Percentiles rank a stretch among this genome's conserved stretches.
Evolutionary conservation across 1,140 invertebrate genomes (phyloP).

Genomic region (Procambarus virginalis): DNA sequence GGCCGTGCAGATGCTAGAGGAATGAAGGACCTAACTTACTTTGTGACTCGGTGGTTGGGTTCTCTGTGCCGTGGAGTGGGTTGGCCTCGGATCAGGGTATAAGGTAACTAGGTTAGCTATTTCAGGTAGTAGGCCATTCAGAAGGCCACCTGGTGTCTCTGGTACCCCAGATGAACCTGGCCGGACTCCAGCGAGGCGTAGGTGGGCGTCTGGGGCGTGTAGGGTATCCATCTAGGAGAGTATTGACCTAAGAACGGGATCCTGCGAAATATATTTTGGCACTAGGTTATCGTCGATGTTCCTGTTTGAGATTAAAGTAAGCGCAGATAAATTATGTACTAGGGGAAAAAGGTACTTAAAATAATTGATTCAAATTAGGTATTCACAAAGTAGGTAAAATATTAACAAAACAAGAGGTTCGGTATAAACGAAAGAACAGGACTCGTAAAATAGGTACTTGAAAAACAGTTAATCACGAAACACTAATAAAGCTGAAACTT

Average conservation of each 20-base stretch:
- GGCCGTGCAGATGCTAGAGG: no score
- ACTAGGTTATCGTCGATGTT: no score
- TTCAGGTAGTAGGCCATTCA: slow-evolving; percentile 48
- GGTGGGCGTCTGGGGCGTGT: slow-evolving; percentile 15
- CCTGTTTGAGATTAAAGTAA: no score
- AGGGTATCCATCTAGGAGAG: slow-evolving; percentile 25
- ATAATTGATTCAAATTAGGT: no score
- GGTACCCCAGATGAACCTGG: slow-evolving; percentile 43
- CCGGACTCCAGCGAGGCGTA: slow-evolving; percentile 42
- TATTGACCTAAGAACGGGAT: slow-evolving; percentile 30
- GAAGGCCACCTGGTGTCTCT: slow-evolving; percentile 48
- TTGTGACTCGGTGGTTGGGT: slow-evolving; percentile 32
- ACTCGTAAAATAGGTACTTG: no score
- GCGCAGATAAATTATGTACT: no score
- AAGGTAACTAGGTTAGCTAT: background rate
- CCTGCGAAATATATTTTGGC: background rate
- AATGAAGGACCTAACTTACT: slow-evolving; percentile 12
- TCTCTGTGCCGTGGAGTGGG: background rate
- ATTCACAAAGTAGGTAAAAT: no score
- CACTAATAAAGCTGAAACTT: no score
- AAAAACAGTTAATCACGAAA: no score
- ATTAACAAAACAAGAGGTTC: no score
- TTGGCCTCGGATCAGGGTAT: background rate
- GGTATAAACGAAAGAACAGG: no score
- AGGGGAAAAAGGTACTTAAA: no score